phyloP scores from a whole-genome alignment of 2,888 invertebrate genomes.

The Calameuta filiformis region DNA sequence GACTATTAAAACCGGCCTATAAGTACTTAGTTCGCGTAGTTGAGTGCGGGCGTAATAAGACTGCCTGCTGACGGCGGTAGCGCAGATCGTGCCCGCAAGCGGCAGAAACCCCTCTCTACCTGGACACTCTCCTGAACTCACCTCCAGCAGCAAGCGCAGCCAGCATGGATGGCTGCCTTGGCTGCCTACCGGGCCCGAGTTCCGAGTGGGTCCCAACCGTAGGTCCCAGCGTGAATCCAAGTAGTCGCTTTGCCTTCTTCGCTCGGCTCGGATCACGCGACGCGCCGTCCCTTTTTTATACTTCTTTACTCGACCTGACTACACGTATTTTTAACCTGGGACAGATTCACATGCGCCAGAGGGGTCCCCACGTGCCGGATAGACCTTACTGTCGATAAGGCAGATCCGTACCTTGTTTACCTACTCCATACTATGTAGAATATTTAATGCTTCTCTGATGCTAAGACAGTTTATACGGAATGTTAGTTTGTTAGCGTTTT shows the following conservation, averaged over 20 bases:
- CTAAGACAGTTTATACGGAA: too few relatives aligned
- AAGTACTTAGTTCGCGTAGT: conserved; percentile 53
- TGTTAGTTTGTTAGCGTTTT: too few relatives aligned
- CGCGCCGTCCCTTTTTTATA: neutral
- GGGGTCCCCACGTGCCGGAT: conserved; percentile 37
- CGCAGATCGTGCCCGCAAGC: conserved; percentile 43
- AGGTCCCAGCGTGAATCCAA: neutral
- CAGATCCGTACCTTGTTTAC: neutral
- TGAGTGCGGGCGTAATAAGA: conserved; percentile 59
- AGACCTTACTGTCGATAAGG: neutral
- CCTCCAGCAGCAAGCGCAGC: conserved; percentile 16
- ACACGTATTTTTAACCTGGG: too few relatives aligned
- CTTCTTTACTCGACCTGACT: too few relatives aligned
- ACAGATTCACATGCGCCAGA: conserved; percentile 3
- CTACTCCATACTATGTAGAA: too few relatives aligned
- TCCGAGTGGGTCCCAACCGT: neutral
- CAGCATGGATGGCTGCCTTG: conserved; percentile 30
- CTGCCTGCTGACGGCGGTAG: conserved; percentile 53
- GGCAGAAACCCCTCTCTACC: conserved; percentile 25
- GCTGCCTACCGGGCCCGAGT: conserved; percentile 31
- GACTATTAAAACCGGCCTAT: conserved; percentile 22
- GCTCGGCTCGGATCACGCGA: conserved; percentile 1
- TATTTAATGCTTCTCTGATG: too few relatives aligned
- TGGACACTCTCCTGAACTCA: conserved; percentile 4
- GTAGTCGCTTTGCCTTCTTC: conserved; percentile 5